These are phyloP conservation scores for Caenorhabditis panamensis DNA, from an alignment of 2,888 invertebrate species.

Conservation along the genomic window DNA sequence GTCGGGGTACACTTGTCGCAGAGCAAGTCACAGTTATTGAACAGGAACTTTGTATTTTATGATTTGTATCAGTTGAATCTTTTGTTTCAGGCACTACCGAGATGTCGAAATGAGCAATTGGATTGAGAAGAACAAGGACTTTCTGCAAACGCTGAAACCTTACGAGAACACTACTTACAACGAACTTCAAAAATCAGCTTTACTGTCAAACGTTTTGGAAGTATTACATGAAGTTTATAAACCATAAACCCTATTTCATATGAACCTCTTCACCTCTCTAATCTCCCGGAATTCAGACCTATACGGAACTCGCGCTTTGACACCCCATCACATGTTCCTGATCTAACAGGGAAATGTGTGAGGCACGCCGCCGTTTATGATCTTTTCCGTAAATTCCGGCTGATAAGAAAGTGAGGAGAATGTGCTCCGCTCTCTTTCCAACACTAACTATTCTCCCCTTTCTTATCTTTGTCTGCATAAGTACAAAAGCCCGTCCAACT, in stretches of 20 bases:
- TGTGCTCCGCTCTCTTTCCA: not conserved
- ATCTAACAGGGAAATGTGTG: constrained; percentile 43
- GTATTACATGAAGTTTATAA: constrained; percentile 30
- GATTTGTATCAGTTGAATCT: not conserved
- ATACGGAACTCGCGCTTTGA: constrained; percentile 24
- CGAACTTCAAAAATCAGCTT: constrained; percentile 4
- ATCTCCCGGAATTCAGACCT: not conserved
- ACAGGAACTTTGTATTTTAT: no score
- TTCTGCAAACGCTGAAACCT: constrained; percentile 15
- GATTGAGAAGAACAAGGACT: constrained; percentile 24
- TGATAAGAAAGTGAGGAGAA: constrained; percentile 33
- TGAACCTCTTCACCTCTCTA: no score
- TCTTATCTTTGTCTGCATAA: constrained; percentile 19
- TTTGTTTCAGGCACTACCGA: constrained; percentile 42
- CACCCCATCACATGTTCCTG: constrained; percentile 37
- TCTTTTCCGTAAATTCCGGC: constrained; percentile 44
- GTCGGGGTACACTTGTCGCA: not conserved
- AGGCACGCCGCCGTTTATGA: constrained; percentile 18
- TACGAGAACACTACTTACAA: constrained; percentile 44
- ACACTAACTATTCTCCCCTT: constrained; percentile 1
- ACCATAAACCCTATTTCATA: not conserved
- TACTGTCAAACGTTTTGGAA: constrained; percentile 30
- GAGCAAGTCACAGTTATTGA: not conserved
- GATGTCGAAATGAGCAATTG: constrained; percentile 43
- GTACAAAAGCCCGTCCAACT: constrained; percentile 29